Evolutionary conservation across 2,797 vertebrate genomes (phyloP), one percentile per base, ranked within the genome.

Genomic region (Dromococcyx pavoninus): DNA sequence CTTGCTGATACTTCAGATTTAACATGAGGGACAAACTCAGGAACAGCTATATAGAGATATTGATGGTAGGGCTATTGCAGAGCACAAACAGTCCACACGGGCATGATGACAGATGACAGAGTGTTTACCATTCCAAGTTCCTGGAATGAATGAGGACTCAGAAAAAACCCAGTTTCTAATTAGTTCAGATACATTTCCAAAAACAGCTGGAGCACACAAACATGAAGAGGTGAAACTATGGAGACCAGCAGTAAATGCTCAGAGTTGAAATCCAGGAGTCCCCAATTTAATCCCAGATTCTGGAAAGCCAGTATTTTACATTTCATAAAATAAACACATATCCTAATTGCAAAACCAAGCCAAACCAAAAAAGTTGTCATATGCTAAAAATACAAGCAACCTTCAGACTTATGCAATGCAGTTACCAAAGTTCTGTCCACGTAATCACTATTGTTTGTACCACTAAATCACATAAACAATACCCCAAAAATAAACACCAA

Each of bases 371-470:
- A 11, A 30, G 74, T 11, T 69, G 62, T 25, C 25, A 13, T 14
- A 24, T 11, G 25, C 43, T 93, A 62, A 88, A 94, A 83, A 72
- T 51, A 41, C 30, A 23, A 3, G 5, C 22, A 64, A 17, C 17
- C 11, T 44, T 3, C 4, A 46, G 56, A 64, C 67, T 91, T 51
- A 19, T 77, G 87, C 92, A 88, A 62, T 18, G 69, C 0, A 1
- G 17, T 85, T 43, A 7, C 28, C 66, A 8, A 66, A 69, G 57
- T 72, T 84, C 12, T 73, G 60, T n/a, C 5, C 13, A 35, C 0
- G 10, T 60, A 84, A 66, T 97, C 88, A 92, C 23, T 9, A 7
- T 15, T 94, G 93, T 95, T 97, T 96, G 91, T n/a, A 51, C 33
- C 57, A 14, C 7, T 80, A 86, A 89, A 91, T 93, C 79, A 64